Conservation (phyloP, 2,113 vertebrate species). For the Irena cyanogastra region DNA sequence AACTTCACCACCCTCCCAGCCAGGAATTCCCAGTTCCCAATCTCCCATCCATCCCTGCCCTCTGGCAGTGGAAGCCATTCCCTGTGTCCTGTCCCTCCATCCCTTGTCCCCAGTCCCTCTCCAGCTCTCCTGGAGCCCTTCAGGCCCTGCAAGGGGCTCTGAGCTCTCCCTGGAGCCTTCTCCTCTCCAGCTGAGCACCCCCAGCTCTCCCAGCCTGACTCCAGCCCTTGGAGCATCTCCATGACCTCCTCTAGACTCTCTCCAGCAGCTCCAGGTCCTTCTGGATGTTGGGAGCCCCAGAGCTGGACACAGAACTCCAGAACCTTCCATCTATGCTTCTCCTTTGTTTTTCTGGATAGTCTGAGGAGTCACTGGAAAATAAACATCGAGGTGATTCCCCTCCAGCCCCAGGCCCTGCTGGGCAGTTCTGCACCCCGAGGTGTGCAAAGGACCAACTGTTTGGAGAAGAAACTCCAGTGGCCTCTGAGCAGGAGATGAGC, state of each 20-base stretch:
- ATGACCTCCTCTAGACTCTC: accelerated
- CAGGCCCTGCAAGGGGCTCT: accelerated
- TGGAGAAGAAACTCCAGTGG: background rate
- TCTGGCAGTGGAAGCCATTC: background rate
- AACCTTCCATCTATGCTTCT: background rate
- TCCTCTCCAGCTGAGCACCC: accelerated
- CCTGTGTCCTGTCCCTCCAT: background rate
- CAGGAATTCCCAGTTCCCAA: accelerated
- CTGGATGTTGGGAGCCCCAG: background rate
- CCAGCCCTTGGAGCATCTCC: background rate
- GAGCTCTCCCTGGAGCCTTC: background rate
- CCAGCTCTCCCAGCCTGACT: background rate
- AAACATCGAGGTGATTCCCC: background rate
- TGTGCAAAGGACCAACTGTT: accelerated
- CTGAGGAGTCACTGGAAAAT: background rate
- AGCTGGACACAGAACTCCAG: background rate
- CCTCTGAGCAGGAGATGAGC: background rate
- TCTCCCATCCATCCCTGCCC: accelerated
- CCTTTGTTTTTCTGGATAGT: background rate
- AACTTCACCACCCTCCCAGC: accelerated
- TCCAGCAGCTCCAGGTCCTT: background rate
- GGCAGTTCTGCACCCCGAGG: background rate
- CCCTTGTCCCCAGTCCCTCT: background rate
- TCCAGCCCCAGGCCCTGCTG: background rate
- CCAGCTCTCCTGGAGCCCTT: background rate